These are phyloP conservation scores for Solenopsis fugax DNA, from an alignment of 1,140 invertebrate species.

Conservation along the genomic window DNA sequence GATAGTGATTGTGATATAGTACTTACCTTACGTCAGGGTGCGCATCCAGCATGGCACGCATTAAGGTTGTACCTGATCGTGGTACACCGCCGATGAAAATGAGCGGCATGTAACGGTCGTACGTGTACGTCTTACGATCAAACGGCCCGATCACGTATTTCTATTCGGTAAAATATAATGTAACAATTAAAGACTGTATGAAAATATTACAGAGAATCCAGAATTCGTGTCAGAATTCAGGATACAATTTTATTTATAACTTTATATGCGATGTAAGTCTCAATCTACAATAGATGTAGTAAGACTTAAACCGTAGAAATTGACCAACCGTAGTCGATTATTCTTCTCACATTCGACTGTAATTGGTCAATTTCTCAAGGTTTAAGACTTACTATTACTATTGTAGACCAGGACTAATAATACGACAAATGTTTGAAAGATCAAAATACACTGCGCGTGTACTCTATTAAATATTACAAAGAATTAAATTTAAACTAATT, in stretches of 20 bases:
- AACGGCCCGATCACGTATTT: slow-evolving; percentile 88
- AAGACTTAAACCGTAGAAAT: too few species aligned
- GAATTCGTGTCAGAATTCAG: neutral
- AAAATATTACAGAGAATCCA: slow-evolving; percentile 20
- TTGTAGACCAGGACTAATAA: neutral
- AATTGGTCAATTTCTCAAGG: too few species aligned
- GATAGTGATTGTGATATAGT: neutral
- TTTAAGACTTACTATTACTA: too few species aligned
- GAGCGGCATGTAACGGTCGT: slow-evolving; percentile 95
- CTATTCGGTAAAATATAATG: slow-evolving; percentile 86
- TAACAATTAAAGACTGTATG: neutral
- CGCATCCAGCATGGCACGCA: slow-evolving; percentile 99
- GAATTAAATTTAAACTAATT: too few species aligned
- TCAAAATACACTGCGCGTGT: too few species aligned
- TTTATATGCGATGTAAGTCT: neutral
- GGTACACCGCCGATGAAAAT: slow-evolving; percentile 99
- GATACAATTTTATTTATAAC: slow-evolving; percentile 12
- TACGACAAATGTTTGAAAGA: neutral
- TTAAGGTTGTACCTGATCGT: slow-evolving; percentile 98
- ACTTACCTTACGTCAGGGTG: slow-evolving; percentile 96
- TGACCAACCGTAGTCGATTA: too few species aligned
- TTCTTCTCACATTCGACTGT: too few species aligned
- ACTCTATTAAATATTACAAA: too few species aligned
- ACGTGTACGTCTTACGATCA: slow-evolving; percentile 90
- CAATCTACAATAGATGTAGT: too few species aligned